Conservation (phyloP, 2,113 vertebrate genomes). For the Tragelaphus imberbis region DNA sequence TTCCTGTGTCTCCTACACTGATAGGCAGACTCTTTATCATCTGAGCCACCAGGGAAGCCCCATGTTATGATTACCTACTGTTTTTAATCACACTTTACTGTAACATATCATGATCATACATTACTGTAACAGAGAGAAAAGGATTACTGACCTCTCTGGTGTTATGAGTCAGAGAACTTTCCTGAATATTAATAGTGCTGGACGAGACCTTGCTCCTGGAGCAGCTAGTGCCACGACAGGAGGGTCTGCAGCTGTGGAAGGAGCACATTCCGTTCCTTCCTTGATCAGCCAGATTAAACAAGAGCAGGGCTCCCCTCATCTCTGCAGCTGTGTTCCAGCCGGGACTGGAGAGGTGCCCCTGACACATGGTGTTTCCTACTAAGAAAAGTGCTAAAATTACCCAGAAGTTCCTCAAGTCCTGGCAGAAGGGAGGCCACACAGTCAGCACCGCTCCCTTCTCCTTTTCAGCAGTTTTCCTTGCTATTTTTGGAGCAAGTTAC, state of each 20-base stretch:
- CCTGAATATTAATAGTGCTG: not conserved
- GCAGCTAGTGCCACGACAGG: not conserved
- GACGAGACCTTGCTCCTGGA: not conserved
- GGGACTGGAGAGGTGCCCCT: not conserved
- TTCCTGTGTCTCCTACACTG: not conserved
- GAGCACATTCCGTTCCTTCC: constrained; percentile 5
- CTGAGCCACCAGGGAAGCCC: not conserved
- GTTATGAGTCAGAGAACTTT: constrained; percentile 29
- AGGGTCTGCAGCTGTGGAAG: not conserved
- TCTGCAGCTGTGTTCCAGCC: not conserved
- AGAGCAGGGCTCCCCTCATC: not conserved
- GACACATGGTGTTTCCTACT: not conserved
- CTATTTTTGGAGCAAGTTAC: not conserved
- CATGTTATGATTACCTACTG: not conserved
- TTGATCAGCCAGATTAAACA: not conserved
- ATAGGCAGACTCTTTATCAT: not conserved
- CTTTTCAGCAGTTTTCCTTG: not conserved
- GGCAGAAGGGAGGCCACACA: not conserved
- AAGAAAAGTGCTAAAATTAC: not conserved
- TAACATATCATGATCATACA: not conserved
- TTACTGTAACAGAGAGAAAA: not conserved
- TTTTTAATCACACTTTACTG: not conserved
- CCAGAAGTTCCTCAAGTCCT: not conserved
- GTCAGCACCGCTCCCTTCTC: not conserved
- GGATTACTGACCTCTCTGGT: not conserved